phyloP scores from a whole-genome alignment of 1,140 invertebrate genomes.

The Laupala kohalensis region DNA sequence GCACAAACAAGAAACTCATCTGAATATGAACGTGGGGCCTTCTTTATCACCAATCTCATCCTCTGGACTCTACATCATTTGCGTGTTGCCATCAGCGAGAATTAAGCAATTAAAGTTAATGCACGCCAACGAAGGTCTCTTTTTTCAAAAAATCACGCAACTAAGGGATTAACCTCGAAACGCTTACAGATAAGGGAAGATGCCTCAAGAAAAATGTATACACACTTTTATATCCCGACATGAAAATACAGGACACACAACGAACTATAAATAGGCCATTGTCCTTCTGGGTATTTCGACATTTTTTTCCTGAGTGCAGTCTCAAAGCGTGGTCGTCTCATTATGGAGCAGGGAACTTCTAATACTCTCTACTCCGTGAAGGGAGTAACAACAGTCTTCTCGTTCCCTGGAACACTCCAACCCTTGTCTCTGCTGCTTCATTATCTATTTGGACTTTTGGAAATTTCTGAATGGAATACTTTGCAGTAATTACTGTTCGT shows the following conservation, averaged over 20 bases:
- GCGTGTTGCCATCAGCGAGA: neutral
- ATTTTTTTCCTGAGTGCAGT: neutral
- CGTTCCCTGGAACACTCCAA: neutral
- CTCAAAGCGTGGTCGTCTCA: neutral
- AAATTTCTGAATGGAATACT: neutral
- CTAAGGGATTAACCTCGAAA: neutral
- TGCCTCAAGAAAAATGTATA: neutral
- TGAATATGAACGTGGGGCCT: neutral
- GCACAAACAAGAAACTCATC: neutral
- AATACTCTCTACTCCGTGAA: neutral
- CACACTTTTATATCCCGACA: neutral
- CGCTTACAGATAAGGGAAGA: neutral
- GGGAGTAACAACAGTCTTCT: neutral
- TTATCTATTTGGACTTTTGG: neutral
- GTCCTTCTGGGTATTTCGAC: neutral
- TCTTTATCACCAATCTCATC: neutral
- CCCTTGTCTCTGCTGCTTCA: neutral
- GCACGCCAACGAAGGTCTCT: neutral
- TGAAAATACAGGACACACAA: neutral
- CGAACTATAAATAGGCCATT: neutral
- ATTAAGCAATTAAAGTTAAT: neutral
- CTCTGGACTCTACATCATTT: neutral
- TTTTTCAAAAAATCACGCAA: neutral
- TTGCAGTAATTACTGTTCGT: neutral
- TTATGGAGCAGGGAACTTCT: neutral